Conservation (phyloP, 2,797 vertebrate species). For the Nyctalus aviator region DNA sequence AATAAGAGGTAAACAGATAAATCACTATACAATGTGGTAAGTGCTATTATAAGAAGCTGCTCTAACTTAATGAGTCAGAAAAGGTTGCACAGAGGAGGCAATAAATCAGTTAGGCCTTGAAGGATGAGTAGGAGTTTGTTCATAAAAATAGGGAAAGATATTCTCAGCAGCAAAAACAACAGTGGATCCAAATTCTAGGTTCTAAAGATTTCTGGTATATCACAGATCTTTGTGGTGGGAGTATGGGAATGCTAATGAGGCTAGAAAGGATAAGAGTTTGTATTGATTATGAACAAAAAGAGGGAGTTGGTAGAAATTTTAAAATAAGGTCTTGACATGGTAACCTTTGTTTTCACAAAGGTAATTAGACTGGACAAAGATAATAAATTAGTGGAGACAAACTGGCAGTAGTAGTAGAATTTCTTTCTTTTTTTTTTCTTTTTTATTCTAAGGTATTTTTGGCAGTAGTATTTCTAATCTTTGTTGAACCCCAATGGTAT, state of each 20-base stretch:
- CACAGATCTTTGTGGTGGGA: neutral
- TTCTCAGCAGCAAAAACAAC: neutral
- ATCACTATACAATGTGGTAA: neutral
- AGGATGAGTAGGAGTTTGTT: conserved; percentile 43
- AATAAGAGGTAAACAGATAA: neutral
- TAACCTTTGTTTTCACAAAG: conserved; percentile 2
- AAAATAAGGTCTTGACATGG: neutral
- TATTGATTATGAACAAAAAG: neutral
- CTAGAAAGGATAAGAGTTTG: neutral
- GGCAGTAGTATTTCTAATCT: neutral
- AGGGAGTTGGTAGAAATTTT: neutral
- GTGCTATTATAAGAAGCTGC: neutral
- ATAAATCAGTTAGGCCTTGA: conserved; percentile 22
- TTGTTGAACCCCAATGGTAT: neutral
- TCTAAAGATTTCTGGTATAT: neutral
- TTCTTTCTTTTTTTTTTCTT: neutral
- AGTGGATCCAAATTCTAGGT: neutral
- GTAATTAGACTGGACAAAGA: neutral
- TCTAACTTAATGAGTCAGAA: conserved; percentile 23
- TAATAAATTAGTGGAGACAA: conserved; percentile 4
- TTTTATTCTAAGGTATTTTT: neutral
- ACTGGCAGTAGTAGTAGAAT: neutral
- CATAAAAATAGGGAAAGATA: neutral
- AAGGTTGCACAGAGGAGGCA: neutral
- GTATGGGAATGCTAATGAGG: neutral